Percentiles rank a stretch among this genome's conserved stretches.
Evolutionary conservation across 2,797 vertebrate genomes (phyloP).

Genomic region (Crax fasciolata): DNA sequence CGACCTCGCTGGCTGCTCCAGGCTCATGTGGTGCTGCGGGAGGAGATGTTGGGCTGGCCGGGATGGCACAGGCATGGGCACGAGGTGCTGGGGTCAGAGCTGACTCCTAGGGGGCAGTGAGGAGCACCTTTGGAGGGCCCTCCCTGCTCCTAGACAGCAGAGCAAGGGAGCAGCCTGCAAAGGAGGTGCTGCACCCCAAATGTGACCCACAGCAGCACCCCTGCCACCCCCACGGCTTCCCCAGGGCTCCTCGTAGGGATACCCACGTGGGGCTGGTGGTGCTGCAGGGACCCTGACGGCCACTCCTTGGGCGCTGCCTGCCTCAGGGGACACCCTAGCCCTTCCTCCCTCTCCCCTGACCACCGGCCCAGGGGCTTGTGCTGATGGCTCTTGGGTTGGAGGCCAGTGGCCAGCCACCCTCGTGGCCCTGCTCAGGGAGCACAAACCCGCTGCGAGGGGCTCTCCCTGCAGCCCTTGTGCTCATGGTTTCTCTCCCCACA

Average conservation of each 20-base stretch:
- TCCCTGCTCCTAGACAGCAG: neutral
- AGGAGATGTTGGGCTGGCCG: neutral
- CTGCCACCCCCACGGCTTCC: neutral
- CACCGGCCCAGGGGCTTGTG: neutral
- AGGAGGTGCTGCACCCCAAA: neutral
- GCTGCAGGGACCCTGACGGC: neutral
- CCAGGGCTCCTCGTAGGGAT: neutral
- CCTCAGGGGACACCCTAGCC: neutral
- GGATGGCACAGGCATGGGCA: neutral
- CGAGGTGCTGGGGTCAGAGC: neutral
- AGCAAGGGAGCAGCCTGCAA: neutral
- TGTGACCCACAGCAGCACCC: neutral
- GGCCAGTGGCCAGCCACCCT: neutral
- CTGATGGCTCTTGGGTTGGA: neutral
- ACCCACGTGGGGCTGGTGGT: neutral
- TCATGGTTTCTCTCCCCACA: constrained; percentile 28
- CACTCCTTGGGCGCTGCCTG: neutral
- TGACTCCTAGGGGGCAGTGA: neutral
- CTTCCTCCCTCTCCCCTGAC: neutral
- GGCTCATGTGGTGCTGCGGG: neutral
- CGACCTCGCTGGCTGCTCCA: neutral
- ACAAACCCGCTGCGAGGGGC: neutral
- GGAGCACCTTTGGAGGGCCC: neutral
- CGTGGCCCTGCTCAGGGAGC: neutral
- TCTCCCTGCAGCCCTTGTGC: neutral